Evolutionary conservation across 1,140 invertebrate species (phyloP).

Genomic region (Drosophila melanica): DNA sequence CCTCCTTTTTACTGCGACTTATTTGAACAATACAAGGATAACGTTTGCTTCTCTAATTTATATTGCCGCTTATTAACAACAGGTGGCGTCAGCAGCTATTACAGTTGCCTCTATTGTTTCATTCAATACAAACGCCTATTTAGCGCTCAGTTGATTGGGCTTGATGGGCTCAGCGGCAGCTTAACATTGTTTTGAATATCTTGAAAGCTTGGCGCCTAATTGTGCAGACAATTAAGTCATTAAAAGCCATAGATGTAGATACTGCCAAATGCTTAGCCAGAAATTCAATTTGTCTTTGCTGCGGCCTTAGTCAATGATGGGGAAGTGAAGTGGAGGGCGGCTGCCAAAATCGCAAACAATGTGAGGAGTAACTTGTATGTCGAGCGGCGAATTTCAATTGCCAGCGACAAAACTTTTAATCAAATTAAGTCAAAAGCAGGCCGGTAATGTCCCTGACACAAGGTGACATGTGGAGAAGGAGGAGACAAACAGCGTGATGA

Average conservation of each 20-base stretch:
- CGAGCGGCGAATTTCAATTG: conserved; percentile 37
- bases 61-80: not conserved
- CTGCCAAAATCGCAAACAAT: conserved; percentile 16
- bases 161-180: conserved; percentile 5
- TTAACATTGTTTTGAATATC: conserved; percentile 20
- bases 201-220: conserved; percentile 58
- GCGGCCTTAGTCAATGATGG: conserved; percentile 53
- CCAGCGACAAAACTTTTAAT: conserved; percentile 75
- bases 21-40: too few species aligned
- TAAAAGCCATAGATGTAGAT: conserved; percentile 40
- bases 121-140: not conserved
- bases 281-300: conserved; percentile 48
- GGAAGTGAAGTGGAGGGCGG: not conserved
- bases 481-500: too few species aligned
- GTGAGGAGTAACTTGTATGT: conserved; percentile 20
- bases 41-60: too few species aligned
- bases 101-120: not conserved
- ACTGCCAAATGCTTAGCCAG: conserved; percentile 19
- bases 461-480: conserved; percentile 65
- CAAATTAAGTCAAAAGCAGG: conserved; percentile 77
- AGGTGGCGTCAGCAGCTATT: conserved; percentile 1
- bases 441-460: conserved; percentile 69
- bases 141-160: conserved; percentile 15
- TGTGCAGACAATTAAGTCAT: conserved; percentile 75
- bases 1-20: too few species aligned